Evolutionary conservation across 2,113 vertebrate genomes (phyloP).

Genomic region (Monarcha castaneiventris): DNA sequence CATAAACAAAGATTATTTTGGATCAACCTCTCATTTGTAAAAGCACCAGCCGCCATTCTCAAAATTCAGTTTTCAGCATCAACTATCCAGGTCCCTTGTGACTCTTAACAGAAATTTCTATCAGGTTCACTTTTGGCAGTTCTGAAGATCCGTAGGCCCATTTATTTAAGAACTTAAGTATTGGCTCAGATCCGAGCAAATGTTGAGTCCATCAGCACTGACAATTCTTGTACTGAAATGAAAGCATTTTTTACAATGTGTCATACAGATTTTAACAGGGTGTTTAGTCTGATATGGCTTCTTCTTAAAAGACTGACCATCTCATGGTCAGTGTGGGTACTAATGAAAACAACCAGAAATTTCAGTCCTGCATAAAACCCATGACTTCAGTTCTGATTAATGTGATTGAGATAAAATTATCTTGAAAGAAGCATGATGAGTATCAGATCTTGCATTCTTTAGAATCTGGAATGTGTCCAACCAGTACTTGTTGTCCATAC

Average conservation of each 20-base stretch:
- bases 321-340: background rate
- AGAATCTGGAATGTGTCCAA: background rate
- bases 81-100: background rate
- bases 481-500: background rate
- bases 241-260: background rate
- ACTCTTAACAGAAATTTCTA: background rate
- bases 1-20: background rate
- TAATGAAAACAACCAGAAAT: background rate
- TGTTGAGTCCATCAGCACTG: background rate
- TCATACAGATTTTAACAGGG: background rate
- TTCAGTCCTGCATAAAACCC: background rate
- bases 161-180: constrained; percentile 10
- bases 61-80: background rate
- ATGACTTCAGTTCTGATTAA: background rate
- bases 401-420: background rate
- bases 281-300: background rate
- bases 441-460: background rate
- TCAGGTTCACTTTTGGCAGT: background rate
- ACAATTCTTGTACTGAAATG: background rate
- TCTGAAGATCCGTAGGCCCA: background rate
- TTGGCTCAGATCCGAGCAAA: background rate
- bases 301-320: background rate
- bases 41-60: background rate
- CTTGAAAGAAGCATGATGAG: background rate
- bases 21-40: background rate